Evolutionary conservation across 2,888 invertebrate genomes (phyloP), one percentile per base, ranked within the genome.

Genomic region (Patella caerulea): DNA sequence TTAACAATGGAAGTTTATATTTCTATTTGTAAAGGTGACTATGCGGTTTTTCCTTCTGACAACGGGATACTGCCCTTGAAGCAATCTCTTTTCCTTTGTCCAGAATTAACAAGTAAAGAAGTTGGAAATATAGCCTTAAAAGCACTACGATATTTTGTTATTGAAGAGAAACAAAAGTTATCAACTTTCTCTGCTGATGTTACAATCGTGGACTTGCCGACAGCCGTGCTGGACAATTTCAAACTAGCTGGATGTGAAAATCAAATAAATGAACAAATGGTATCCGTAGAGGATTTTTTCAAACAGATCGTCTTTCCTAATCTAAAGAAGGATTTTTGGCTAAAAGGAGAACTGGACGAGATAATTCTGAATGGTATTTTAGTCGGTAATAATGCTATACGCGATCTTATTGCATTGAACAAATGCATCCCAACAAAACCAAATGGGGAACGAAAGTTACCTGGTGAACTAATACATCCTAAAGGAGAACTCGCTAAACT

Each of bases 381-480:
- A 17, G 69, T 55, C 15, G 73, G 76, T 19, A 65, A 73, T 55
- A 12, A 70, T 45, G 29, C 70, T 11, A 54, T 86, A 17, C 65
- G 75, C 53, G 17, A 70, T 5, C 56, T 83, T 17, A 52, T 86
- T 5, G 65, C 12, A 29, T n/a, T 19, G 4, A 55, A 55, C 34
- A 45, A 34, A 15, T 88, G 86, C 74, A 83, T 88, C 53, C 86
- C 87, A 12, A 81, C 81, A 12, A 78, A 81, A 14, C 83, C 85
- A n/a, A 71, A 76, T 24, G 86, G 85, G 2, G 70, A 69, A 14
- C 79, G 87, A 11, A 79, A 76, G 24, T 76, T 71, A 59, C 84
- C 86, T 15, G 19, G 24, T 5, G 79, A 86, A 69, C 80, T 88
- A 45, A 78, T 88, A 17, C 81, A 86, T 78, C 87, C 86, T 4